Base-by-base conservation (phyloP, 2,888 invertebrate species). In the Apamea sordens region DNA sequence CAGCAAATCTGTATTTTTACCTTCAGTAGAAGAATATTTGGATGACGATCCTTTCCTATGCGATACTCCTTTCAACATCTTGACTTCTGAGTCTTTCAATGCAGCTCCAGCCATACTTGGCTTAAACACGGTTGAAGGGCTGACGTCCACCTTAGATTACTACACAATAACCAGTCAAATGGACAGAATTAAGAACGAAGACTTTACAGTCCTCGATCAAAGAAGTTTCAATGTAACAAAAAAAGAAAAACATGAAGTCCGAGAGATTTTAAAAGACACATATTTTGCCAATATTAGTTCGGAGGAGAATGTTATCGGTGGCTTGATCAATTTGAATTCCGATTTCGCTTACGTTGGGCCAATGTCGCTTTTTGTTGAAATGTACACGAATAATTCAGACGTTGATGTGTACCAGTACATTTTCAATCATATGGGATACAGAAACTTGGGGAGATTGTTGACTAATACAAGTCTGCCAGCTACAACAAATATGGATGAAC, bases 61-160 rank as follows among this genome's bases (percentile, higher is more conserved):
- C 0, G 96, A 96, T 69, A 93, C 86, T 90, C 98, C 91, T 72
- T 97, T 89, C 86, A 97, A 95, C 65, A 93, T 97, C 15, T 79
- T 97, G 21, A 89, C 89, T 5, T 91, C 94, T 2, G 89, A 89
- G 3, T 77, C 83, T 2, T 94, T 95, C 56, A 92, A 96, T 36
- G 93, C 95, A 0, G 96, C 97, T 11, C 97, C 97, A 1, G 90
- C 95, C 0, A 94, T 97, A 7, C 94, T 97, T 84, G 97, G 97
- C 0, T 91, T 97, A 0, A 97, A 96, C 73, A 97, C 97, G 0
- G 97, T 96, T 0, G 97, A 97, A 92, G 97, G 97, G 0, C 84
- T 97, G 0, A 94, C 96, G 0, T 94, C 95, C 70, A 96, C 95
- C 79, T 89, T 96, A 41, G 95, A 96, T 75, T 95, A 95, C 75